Evolutionary conservation across 2,888 invertebrate species (phyloP).

Genomic region (Byasa hedistus): DNA sequence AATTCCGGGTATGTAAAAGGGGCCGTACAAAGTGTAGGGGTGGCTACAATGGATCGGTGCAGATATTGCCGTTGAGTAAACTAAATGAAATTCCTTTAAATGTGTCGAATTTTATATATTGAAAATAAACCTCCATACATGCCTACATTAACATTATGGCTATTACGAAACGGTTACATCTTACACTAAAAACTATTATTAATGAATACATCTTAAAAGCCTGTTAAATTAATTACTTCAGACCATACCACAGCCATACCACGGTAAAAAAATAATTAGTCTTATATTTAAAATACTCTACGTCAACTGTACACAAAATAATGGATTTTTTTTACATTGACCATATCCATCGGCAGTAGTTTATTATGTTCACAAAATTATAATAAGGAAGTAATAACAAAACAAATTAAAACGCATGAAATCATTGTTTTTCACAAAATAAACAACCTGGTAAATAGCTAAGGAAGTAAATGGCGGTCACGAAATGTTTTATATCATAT

Average conservation of each 20-base stretch:
- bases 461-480: slow-evolving; percentile 13
- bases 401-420: slow-evolving; percentile 6
- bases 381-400: slow-evolving; percentile 13
- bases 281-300: slow-evolving; percentile 5
- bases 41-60: slow-evolving; percentile 33
- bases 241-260: slow-evolving; percentile 28
- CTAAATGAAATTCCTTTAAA: slow-evolving; percentile 31
- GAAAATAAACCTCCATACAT: slow-evolving; percentile 30
- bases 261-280: slow-evolving; percentile 23
- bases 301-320: slow-evolving; percentile 14
- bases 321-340: slow-evolving; percentile 8
- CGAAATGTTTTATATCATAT: slow-evolving; percentile 19
- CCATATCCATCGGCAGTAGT: slow-evolving; percentile 1
- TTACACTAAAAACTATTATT: slow-evolving; percentile 15
- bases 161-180: slow-evolving; percentile 19
- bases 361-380: slow-evolving; percentile 18
- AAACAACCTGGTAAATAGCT: neutral
- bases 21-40: slow-evolving; percentile 41
- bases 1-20: slow-evolving; percentile 47
- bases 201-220: slow-evolving; percentile 25
- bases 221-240: slow-evolving; percentile 24
- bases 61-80: slow-evolving; percentile 27
- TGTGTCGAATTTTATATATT: slow-evolving; percentile 30
- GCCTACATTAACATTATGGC: slow-evolving; percentile 26
- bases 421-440: slow-evolving; percentile 23